Evolutionary conservation across 64 coral and sea anemone species (phyloP), one percentile per base, ranked within the genome.

Genomic region (Porites lutea): DNA sequence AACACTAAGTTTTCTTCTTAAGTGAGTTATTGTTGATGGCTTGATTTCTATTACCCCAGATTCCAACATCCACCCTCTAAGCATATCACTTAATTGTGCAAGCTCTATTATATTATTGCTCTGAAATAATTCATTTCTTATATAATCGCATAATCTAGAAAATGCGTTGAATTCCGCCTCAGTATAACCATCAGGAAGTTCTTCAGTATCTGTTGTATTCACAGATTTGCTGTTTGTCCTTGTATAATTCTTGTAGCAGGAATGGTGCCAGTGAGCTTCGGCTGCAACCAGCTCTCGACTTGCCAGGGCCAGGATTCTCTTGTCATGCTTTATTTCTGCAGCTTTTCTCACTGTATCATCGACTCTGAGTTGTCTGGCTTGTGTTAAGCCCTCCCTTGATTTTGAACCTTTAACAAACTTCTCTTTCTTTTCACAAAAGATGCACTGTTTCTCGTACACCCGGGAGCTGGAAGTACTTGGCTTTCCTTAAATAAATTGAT

Each of bases 221-320:
- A 83, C 15, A 83, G 58, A 83, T 83, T 83, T 83, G 58, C 80
- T 64, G 77, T 80, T 80, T 80, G 77, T 47, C 65, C 84, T 43
- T 52, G 82, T 92, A 77, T 92, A 92, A 50, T 92, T 60, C 23
- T 66, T 59, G 71, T 86, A 86, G 71, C 82, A 92, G 65, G 90
- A 75, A 62, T 86, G 66, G 74, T 92, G 90, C 67, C 46, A 92
- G 23, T 81, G 49, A 51, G 90, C 90, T 52, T 92, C 82, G 12
- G 71, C 82, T 60, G 90, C 82, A 77, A 86, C 57, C 19, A 91
- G 20, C 46, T 91, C 79, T 74, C 79, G 23, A 19, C 49, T 74
- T 27, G 60, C 52, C 12, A 84, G 19, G 23, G 65, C 65, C 53
- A 83, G 64, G 13, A 92, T 85, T 86, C 54, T 72, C 23, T 85